Evolutionary conservation across 2,797 vertebrate species (phyloP), one percentile per base, ranked within the genome.

Genomic region (Remorina albescens): DNA sequence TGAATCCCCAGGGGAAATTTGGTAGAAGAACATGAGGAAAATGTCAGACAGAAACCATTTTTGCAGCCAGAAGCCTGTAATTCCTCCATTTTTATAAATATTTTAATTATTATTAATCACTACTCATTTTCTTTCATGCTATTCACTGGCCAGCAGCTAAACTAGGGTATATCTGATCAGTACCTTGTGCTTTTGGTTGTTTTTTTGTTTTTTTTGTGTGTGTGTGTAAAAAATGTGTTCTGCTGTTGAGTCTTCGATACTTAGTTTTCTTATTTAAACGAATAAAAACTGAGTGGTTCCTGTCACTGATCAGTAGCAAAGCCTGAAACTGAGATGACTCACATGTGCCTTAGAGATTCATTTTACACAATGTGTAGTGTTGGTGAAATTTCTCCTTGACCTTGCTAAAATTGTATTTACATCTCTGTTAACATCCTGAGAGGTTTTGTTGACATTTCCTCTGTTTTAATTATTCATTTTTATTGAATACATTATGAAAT

Each of bases 401-500:
- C 51, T 75, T 28, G n/a, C 42, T 47, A 5, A 71, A 42, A 68
- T 3, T 64, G 23, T 68, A 53, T 81, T 83, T 71, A 81, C 25
- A 67, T 65, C 44, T 49, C 61, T 32, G 11, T 41, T 39, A 39
- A 69, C 13, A 63, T 47, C 60, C 34, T 46, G 37, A 59, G 12
- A 74, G 42, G 6, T 34, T 72, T 60, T 71, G 64, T 71, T 85
- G 69, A 74, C 47, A 66, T 74, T 80, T 65, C 0, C 8, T 47
- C 10, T 62, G 8, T 82, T 73, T 81, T 46, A 61, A 80, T 80
- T 55, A 80, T 83, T 80, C 0, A 60, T 78, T 57, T 76, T 28
- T 64, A 67, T 85, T 65, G 50, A 78, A 67, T 66, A 63, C 54
- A 76, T 83, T 60, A 44, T 69, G 30, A 84, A 67, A 81, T 80